Conservation (phyloP, 2,113 vertebrate species). For the Antechinus stuartii region DNA sequence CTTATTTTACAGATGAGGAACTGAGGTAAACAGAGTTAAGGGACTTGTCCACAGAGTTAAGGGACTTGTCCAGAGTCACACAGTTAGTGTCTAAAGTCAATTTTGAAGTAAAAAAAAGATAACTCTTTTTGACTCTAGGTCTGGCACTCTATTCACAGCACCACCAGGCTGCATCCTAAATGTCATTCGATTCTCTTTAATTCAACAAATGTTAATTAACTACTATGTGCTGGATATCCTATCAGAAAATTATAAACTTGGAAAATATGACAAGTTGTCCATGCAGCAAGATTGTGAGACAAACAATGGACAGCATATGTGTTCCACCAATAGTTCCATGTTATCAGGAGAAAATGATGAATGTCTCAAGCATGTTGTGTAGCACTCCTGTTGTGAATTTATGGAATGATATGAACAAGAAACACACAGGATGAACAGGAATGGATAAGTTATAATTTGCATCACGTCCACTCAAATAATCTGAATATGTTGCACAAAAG, state of each 20-base stretch:
- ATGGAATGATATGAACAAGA: not conserved
- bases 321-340: not conserved
- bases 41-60: too few relatives aligned
- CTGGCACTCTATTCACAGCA: not conserved
- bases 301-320: not conserved
- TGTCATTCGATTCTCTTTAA: not conserved
- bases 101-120: not conserved
- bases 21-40: too few relatives aligned
- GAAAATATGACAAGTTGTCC: not conserved
- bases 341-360: not conserved
- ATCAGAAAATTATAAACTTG: not conserved
- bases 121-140: not conserved
- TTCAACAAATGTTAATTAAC: not conserved
- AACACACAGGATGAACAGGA: not conserved
- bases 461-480: not conserved
- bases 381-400: not conserved
- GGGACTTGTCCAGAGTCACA: too few relatives aligned
- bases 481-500: not conserved
- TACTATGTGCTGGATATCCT: not conserved
- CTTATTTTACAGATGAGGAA: too few relatives aligned
- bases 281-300: not conserved
- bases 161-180: not conserved
- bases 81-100: not conserved
- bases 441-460: not conserved
- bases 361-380: not conserved